Base-by-base conservation (phyloP, 2,113 vertebrate species). In the Thunnus thynnus region DNA sequence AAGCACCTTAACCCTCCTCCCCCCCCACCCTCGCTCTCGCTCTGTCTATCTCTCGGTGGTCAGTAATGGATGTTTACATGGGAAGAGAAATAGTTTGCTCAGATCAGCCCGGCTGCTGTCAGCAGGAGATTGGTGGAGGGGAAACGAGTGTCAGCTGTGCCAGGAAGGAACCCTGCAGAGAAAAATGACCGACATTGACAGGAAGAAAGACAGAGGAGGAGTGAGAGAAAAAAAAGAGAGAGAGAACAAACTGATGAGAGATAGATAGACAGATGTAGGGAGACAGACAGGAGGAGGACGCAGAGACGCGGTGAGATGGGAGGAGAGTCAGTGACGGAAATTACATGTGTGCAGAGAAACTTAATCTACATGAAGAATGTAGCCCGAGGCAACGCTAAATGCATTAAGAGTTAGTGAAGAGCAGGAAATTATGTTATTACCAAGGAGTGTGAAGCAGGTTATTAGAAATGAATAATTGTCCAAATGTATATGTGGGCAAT, bases 381-480 rank as follows among this genome's bases (percentile, higher is more conserved):
- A 62, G 85, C 92, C 89, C 10, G 63, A 69, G 87, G 90, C 86
- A n/a, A 50, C 44, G 48, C 69, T 88, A 83, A 82, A 88, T 63
- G 55, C 83, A 89, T 93, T 89, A 86, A 84, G 87, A 86, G 63
- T 72, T 63, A 20, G 62, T 65, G 75, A 86, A 72, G 80, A 82
- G 70, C 84, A 86, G 88, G 86, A 81, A 82, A 75, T 82, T 10
- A 76, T 79, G 67, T 82, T 90, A 84, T 85, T 84, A 90, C 55
- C 54, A 63, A 74, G 51, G 36, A 67, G 82, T 65, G 68, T 58
- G 73, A 74, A 81, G 76, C 80, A 70, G 81, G 79, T 91, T 86
- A 89, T 94, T 88, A 85, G 73, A 86, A 84, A 87, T 78, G 75
- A 90, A 70, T 80, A 82, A 87, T 92, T 85, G 72, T 87, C 64